Base-by-base conservation (phyloP, 2,797 vertebrate genomes). In the Sphenodon punctatus region DNA sequence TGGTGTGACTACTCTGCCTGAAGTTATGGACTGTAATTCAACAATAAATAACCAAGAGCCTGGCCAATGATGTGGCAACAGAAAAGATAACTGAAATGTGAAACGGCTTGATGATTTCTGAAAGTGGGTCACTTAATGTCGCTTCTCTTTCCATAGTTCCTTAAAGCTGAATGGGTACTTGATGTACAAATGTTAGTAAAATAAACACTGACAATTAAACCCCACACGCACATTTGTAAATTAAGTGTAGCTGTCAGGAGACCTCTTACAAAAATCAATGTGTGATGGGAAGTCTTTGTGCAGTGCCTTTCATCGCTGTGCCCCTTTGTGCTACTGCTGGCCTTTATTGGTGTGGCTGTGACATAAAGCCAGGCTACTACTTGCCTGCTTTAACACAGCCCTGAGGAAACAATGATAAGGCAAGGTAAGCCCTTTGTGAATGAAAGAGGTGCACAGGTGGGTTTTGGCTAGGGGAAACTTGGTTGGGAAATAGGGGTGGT, bases 291-390 rank as follows among this genome's bases (percentile, higher is more conserved):
- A 41, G 12, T 3, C 36, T 49, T 56, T 25, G 1, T 0, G 4
- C 1, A 7, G 4, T 0, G 1, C 22, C 9, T 38, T 68, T 23
- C 23, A 2, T 4, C 41, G n/a, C 7, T 20, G n/a, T 7, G 10
- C 13, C 2, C 5, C 39, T 79, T 8, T 23, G 55, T 51, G 43
- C 39, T 60, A 49, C 38, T 34, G 5, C 14, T 0, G 1, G 22
- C 22, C 45, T 58, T 45, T 9, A 2, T 2, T 11, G 17, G 1
- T 5, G 3, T 0, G 27, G 34, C n/a, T n/a, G n/a, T n/a, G n/a
- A n/a, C 0, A 0, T 0, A 0, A 55, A 34, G 39, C 7, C 15
- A 27, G 59, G 1, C 0, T 2, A 5, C 2, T 51, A 2, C 65
- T 12, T 0, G 1, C 23, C 14, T 1, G 1, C 0, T 0, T 10